A percentile compares a stretch with the other conserved stretches of the same genome.
Evolutionary conservation across 2,888 invertebrate genomes (phyloP).

Genomic region (Drosophila histrio): DNA sequence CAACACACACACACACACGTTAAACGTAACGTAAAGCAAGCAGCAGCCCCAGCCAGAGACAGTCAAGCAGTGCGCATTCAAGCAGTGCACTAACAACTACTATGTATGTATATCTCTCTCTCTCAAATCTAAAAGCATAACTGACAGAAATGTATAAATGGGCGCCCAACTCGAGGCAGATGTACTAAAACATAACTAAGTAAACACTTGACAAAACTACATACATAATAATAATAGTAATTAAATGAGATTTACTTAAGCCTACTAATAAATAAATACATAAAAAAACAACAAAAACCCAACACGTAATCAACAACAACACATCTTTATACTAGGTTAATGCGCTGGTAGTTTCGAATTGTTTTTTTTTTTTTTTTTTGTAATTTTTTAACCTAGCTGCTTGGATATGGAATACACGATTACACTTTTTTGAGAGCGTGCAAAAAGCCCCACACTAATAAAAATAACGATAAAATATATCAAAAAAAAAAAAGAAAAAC

Average conservation of each 20-base stretch:
- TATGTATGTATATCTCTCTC: constrained; percentile 7
- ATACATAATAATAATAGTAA: constrained; percentile 24
- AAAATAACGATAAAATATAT: background rate
- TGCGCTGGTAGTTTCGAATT: constrained; percentile 60
- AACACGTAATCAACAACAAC: no score
- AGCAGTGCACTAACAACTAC: constrained; percentile 15
- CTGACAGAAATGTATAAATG: background rate
- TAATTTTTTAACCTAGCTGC: constrained; percentile 59
- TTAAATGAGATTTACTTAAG: constrained; percentile 43
- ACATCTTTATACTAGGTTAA: constrained; percentile 64
- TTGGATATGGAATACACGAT: constrained; percentile 24
- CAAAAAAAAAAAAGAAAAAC: constrained; percentile 9
- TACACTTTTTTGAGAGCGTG: constrained; percentile 26
- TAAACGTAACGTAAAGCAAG: constrained; percentile 16
- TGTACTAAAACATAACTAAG: background rate
- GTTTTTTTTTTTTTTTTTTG: constrained; percentile 53
- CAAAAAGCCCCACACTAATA: constrained; percentile 4
- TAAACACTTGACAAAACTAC: constrained; percentile 9
- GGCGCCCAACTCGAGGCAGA: background rate
- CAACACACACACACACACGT: constrained; percentile 1
- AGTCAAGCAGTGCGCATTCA: constrained; percentile 5
- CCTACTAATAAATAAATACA: constrained; percentile 18
- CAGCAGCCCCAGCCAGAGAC: background rate
- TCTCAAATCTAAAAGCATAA: background rate
- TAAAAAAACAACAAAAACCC: background rate